These are phyloP conservation scores for Ceratothoa steindachneri DNA, from an alignment of 2,888 invertebrate species.

Conservation along the genomic window DNA sequence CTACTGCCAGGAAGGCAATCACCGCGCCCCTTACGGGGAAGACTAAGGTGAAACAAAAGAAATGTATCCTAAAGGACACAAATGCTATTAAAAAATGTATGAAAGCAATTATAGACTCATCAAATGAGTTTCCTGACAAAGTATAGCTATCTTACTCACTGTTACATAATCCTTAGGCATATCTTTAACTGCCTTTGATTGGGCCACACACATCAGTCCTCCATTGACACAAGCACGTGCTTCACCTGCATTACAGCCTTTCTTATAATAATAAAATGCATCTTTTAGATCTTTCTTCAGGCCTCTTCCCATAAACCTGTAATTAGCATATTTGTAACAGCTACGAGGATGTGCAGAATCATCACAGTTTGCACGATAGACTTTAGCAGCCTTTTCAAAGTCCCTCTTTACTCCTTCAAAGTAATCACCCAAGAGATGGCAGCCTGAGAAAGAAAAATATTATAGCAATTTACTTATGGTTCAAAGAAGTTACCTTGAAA, in stretches of 20 bases:
- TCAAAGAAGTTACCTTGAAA: neutral
- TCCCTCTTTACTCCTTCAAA: constrained; percentile 80
- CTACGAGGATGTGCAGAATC: constrained; percentile 76
- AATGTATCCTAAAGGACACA: too few relatives aligned
- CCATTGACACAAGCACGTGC: constrained; percentile 70
- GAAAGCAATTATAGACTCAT: too few relatives aligned
- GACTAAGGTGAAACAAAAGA: too few relatives aligned
- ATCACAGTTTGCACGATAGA: constrained; percentile 83
- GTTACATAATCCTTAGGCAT: constrained; percentile 30
- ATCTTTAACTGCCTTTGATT: constrained; percentile 30
- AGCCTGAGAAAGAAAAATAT: constrained; percentile 63
- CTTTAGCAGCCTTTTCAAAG: constrained; percentile 70
- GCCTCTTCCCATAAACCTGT: constrained; percentile 54
- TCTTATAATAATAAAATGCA: constrained; percentile 69
- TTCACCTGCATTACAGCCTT: constrained; percentile 71
- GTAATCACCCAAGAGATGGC: constrained; percentile 88
- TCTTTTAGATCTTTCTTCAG: constrained; percentile 60
- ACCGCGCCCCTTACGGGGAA: too few relatives aligned
- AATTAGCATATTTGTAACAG: constrained; percentile 79
- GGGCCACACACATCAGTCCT: constrained; percentile 63
- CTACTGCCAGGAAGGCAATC: too few relatives aligned
- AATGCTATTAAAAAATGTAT: too few relatives aligned
- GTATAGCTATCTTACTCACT: too few relatives aligned
- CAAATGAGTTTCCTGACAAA: too few relatives aligned
- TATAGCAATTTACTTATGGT: neutral